Conservation (phyloP, 2,797 vertebrate species). For the Smutsia gigantea region DNA sequence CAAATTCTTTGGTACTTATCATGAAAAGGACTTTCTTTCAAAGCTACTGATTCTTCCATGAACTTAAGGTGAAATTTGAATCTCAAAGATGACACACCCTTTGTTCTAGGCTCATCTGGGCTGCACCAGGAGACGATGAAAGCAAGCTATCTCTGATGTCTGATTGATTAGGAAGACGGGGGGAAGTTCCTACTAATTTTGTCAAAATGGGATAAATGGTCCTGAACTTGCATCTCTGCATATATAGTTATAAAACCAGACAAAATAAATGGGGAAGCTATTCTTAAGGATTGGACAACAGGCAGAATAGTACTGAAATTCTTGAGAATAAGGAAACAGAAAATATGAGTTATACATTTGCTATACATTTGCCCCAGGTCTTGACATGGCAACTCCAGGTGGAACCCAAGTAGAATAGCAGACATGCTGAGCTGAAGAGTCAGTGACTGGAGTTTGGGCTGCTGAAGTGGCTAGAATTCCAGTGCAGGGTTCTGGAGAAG, state of each 20-base stretch:
- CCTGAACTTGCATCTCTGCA: neutral
- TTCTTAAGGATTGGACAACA: neutral
- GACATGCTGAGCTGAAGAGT: neutral
- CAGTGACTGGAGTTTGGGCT: neutral
- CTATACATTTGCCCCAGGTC: neutral
- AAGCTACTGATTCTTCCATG: conserved; percentile 30
- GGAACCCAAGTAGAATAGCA: neutral
- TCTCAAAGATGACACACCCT: neutral
- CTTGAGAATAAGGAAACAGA: neutral
- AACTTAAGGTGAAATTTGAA: conserved; percentile 51
- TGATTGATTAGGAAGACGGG: neutral
- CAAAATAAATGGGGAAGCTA: neutral
- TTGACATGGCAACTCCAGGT: neutral
- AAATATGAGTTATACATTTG: neutral
- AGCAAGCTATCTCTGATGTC: neutral
- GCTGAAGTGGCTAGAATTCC: neutral
- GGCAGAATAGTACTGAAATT: neutral
- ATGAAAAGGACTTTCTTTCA: conserved; percentile 34
- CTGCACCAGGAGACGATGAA: neutral
- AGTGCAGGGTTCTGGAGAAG: neutral
- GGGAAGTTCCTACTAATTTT: neutral
- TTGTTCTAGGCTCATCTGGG: conserved; percentile 9
- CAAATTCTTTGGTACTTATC: conserved; percentile 35
- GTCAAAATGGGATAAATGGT: neutral
- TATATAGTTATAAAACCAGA: neutral